Conservation (phyloP, 1,140 invertebrate species). For the Zaprionus camerounensis region DNA sequence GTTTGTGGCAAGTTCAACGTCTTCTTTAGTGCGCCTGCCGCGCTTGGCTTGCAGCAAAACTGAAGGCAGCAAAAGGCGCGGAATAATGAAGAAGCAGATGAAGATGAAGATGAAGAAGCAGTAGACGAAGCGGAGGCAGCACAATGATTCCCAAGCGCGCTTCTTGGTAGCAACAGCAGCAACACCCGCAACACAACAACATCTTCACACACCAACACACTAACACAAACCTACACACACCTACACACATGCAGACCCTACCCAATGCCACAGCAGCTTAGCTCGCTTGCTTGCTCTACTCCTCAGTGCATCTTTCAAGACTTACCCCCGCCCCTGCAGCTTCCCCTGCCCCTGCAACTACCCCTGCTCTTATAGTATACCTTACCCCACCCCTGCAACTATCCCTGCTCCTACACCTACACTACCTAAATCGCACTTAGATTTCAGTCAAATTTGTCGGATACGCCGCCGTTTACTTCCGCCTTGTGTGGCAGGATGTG, state of each 20-base stretch:
- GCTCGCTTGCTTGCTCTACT: constrained; percentile 14
- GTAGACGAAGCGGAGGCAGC: not conserved
- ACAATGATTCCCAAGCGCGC: constrained; percentile 73
- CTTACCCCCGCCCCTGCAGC: not conserved
- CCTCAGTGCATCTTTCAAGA: not conserved
- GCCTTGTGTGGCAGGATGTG: constrained; percentile 52
- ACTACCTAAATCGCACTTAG: constrained; percentile 9
- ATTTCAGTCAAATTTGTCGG: constrained; percentile 23
- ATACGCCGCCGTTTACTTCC: constrained; percentile 32
- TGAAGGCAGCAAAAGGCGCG: constrained; percentile 26
- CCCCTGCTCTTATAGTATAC: not conserved
- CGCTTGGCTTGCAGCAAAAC: constrained; percentile 68
- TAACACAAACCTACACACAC: constrained; percentile 26
- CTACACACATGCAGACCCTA: not conserved
- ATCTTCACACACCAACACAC: constrained; percentile 43
- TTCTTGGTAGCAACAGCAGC: constrained; percentile 68
- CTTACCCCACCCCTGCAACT: not conserved
- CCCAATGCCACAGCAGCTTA: constrained; percentile 29
- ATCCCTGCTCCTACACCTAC: not conserved
- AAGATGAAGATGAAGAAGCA: constrained; percentile 25
- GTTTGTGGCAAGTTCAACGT: constrained; percentile 76
- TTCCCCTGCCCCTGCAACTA: not conserved
- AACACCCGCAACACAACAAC: constrained; percentile 21
- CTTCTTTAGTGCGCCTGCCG: constrained; percentile 71
- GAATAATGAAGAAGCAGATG: constrained; percentile 17